A percentile compares a stretch with the other conserved stretches of the same genome.
phyloP scores from a whole-genome alignment of 2,797 vertebrate genomes.

The Meriones psammophilus region DNA sequence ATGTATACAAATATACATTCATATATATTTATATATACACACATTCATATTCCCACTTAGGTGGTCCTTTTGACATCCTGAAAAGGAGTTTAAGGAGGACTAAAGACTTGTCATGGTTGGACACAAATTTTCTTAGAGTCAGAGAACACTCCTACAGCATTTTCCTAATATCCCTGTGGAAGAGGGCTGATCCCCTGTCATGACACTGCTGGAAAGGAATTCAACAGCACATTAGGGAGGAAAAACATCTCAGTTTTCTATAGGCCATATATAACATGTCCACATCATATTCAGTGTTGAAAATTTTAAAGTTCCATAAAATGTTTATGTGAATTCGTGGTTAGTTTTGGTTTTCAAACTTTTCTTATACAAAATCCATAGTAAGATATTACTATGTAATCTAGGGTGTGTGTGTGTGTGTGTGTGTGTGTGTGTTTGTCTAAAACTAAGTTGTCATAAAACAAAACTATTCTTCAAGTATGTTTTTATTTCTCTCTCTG shows the following conservation, averaged over 20 bases:
- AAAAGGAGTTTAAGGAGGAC: neutral
- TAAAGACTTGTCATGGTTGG: neutral
- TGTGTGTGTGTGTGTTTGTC: neutral
- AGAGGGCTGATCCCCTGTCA: neutral
- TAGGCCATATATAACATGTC: neutral
- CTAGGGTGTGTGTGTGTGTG: neutral
- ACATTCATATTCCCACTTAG: neutral
- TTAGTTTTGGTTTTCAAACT: neutral
- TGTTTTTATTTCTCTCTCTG: neutral
- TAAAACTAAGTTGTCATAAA: constrained; percentile 12
- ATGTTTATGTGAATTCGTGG: neutral
- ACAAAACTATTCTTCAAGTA: neutral
- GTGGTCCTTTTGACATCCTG: neutral
- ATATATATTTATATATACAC: neutral
- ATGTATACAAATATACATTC: neutral
- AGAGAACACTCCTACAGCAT: neutral
- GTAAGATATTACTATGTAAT: neutral
- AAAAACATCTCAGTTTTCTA: neutral
- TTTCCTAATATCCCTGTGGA: neutral
- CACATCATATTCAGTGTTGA: neutral
- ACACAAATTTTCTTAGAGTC: neutral
- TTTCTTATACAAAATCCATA: neutral
- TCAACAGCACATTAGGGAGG: neutral
- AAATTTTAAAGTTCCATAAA: neutral
- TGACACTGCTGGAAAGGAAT: neutral